Base-by-base conservation (phyloP, 2,113 vertebrate species). In the Ctenodactylus gundi region DNA sequence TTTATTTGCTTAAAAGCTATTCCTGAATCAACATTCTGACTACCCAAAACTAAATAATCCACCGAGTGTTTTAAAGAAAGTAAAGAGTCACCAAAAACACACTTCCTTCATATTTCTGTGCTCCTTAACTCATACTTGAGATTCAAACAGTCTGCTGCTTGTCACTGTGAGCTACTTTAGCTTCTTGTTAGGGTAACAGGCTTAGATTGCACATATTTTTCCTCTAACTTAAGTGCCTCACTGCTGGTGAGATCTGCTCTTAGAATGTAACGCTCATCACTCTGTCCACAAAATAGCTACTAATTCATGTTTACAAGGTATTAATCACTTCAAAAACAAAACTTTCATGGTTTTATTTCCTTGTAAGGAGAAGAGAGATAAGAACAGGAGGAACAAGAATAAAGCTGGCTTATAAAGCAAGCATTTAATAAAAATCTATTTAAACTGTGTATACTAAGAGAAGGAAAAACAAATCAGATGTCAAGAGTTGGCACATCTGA, bases 291-390 rank as follows among this genome's bases (percentile, higher is more conserved):
- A 90, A 60, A 53, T 67, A 82, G 58, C 93, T 85, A 92, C 67
- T 91, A 92, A 88, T 92, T 92, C 68, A 80, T 80, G 53, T 88
- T 96, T 94, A 89, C n/a, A 94, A 94, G 94, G 58, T 34, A 81
- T 90, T 68, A 91, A 51, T 78, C 60, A 95, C 67, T 94, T 95
- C 68, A 94, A 91, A 97, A 96, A 93, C 91, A 93, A 96, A 94
- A 85, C 82, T 67, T 90, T 10, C 68, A 75, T n/a, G 41, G 7
- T 76, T 83, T 90, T 80, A 76, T 57, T 65, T 77, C 44, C 72
- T 88, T 93, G 88, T 70, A 93, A 88, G 34, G 90, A 78, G 41
- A 93, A 29, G 51, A 78, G 27, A 90, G 77, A 77, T 88, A 78
- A 72, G 25, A 75, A 60, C 23, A 92, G 34, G 34, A 90, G 44